Conservation (phyloP, 1,140 invertebrate genomes). For the Saccostrea glomerata region DNA sequence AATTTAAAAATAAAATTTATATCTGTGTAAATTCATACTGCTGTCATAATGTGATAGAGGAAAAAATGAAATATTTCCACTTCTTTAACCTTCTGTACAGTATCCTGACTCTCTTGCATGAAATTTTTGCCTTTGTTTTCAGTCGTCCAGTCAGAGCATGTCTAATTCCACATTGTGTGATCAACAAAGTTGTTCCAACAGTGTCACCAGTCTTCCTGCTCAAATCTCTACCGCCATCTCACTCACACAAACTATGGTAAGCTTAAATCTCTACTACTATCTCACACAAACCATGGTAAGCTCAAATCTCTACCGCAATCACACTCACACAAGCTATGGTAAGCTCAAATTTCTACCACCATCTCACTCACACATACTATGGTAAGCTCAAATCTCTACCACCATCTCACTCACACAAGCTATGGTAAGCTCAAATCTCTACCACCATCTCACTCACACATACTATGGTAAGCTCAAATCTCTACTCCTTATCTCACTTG, state of each 20-base stretch:
- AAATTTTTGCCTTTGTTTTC: neutral
- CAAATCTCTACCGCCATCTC: slow-evolving; percentile 31
- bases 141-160: slow-evolving; percentile 44
- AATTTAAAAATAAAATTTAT: too few relatives aligned
- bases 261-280: neutral
- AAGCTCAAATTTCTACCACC: neutral
- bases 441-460: too few relatives aligned
- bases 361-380: too few relatives aligned
- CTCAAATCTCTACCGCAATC: too few relatives aligned
- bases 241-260: slow-evolving; percentile 43
- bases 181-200: slow-evolving; percentile 42
- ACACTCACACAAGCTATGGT: neutral
- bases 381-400: neutral
- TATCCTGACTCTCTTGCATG: neutral
- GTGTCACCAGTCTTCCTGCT: slow-evolving; percentile 51
- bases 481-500: too few relatives aligned
- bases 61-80: too few relatives aligned
- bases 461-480: too few relatives aligned
- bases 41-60: too few relatives aligned
- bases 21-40: too few relatives aligned
- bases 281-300: neutral
- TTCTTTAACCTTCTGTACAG: too few relatives aligned
- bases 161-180: slow-evolving; percentile 44
- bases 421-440: neutral
- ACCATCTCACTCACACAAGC: neutral